phyloP scores from a whole-genome alignment of 2,113 vertebrate species.

The Delphinapterus leucas region DNA sequence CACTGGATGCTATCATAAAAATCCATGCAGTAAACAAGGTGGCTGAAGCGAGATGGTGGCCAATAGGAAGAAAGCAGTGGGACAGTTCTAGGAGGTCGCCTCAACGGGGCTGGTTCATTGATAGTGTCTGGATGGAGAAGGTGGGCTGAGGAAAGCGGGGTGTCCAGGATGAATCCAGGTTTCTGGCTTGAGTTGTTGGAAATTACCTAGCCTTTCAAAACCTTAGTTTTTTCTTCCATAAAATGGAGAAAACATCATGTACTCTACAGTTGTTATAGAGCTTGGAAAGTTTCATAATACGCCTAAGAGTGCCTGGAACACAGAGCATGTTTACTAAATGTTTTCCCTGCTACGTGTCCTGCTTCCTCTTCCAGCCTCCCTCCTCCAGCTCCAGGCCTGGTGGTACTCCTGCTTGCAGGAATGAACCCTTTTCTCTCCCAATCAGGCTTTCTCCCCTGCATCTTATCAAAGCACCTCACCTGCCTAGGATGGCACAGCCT shows the following conservation, averaged over 20 bases:
- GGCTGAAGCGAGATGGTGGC: not conserved
- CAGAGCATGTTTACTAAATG: not conserved
- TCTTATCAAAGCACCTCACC: not conserved
- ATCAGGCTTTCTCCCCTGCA: no score
- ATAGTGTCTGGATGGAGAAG: not conserved
- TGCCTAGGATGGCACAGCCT: not conserved
- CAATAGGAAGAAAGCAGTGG: accelerated
- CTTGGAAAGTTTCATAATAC: not conserved
- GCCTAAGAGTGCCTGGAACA: not conserved
- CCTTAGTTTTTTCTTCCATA: not conserved
- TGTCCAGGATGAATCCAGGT: not conserved
- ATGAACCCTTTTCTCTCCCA: not conserved
- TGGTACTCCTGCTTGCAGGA: not conserved
- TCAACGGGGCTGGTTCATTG: not conserved
- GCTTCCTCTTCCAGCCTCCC: not conserved
- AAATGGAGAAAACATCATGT: not conserved
- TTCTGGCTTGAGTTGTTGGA: not conserved
- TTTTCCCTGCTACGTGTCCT: not conserved
- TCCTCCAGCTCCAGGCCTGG: not conserved
- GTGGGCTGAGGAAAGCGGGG: not conserved
- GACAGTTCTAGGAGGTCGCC: not conserved
- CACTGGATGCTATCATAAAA: accelerated
- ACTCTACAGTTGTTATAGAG: not conserved
- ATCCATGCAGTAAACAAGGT: not conserved
- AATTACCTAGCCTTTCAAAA: not conserved